phyloP scores from a whole-genome alignment of 2,797 vertebrate genomes.

The Ciconia nigra region DNA sequence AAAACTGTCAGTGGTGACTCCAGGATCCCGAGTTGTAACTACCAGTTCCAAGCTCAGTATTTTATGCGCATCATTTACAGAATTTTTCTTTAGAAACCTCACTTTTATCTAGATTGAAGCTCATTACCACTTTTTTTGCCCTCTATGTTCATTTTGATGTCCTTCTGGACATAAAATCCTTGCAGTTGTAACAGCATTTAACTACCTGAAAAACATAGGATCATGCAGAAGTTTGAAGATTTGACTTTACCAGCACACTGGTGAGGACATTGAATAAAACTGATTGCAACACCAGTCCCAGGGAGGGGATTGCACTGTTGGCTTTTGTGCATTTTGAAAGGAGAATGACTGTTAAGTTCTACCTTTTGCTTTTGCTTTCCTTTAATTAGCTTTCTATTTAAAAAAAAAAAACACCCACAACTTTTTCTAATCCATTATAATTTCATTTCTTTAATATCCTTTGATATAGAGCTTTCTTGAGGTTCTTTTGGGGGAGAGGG shows the following conservation, averaged over 20 bases:
- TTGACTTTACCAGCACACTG: background rate
- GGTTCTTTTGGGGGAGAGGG: fast-evolving
- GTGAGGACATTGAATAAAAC: background rate
- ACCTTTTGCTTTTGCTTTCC: background rate
- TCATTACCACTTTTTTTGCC: background rate
- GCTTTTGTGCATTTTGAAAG: background rate
- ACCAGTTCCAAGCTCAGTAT: background rate
- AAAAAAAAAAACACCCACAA: background rate
- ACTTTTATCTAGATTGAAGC: background rate
- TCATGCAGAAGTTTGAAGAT: background rate
- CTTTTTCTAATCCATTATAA: background rate
- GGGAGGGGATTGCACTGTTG: background rate
- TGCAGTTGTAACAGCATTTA: background rate
- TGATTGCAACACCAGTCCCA: fast-evolving
- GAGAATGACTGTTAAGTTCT: background rate
- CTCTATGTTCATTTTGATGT: background rate
- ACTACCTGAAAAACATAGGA: background rate
- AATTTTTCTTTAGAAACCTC: background rate
- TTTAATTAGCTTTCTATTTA: background rate
- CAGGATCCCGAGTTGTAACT: background rate
- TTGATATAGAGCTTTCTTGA: background rate
- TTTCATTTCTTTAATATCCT: background rate
- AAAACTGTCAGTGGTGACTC: background rate
- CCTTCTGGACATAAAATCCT: background rate
- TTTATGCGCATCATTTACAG: background rate